These are phyloP conservation scores for Cathartes aura DNA, from an alignment of 2,113 vertebrate genomes.

Conservation along the genomic window DNA sequence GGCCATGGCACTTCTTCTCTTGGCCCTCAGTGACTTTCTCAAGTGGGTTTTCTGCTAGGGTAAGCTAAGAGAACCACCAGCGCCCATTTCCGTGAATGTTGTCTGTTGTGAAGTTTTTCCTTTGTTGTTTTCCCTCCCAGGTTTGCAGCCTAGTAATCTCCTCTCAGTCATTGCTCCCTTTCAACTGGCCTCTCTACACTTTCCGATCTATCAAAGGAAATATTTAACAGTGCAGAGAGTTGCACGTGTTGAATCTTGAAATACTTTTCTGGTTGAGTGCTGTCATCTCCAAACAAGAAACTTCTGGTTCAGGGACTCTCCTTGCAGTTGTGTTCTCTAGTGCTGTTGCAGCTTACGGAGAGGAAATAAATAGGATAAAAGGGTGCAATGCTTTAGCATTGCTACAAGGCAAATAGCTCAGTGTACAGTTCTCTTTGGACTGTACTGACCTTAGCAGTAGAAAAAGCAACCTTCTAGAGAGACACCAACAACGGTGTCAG, in stretches of 20 bases:
- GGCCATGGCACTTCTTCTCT: neutral
- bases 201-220: neutral
- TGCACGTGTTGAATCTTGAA: neutral
- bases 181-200: neutral
- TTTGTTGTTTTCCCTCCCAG: neutral
- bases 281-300: neutral
- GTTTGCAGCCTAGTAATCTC: neutral
- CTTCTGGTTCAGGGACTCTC: neutral
- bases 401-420: neutral
- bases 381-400: neutral
- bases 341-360: neutral
- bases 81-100: neutral
- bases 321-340: neutral
- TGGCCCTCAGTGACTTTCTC: neutral
- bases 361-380: neutral
- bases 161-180: neutral
- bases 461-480: neutral
- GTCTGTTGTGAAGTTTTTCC: neutral
- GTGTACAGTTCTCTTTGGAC: neutral
- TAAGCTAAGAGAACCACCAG: neutral
- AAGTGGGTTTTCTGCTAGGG: neutral
- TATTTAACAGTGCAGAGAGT: neutral
- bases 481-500: neutral
- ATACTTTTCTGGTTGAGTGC: neutral
- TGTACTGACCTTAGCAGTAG: neutral